Percentiles rank a stretch among this genome's conserved stretches.
These are phyloP conservation scores for Xanthia togata DNA, from an alignment of 2,888 invertebrate genomes.

Conservation along the genomic window DNA sequence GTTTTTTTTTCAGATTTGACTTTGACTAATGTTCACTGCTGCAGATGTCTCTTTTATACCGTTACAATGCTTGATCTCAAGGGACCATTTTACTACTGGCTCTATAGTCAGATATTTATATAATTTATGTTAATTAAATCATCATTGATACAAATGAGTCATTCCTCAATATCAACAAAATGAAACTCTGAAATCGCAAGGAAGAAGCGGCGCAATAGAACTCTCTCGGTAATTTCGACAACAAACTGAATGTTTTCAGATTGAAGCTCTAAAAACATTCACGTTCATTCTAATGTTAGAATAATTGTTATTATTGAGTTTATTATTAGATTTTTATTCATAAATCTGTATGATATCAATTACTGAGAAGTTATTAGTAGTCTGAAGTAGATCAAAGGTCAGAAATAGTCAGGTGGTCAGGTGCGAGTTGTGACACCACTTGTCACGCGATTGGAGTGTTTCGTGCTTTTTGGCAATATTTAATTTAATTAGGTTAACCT, in stretches of 20 bases:
- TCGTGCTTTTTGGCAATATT: constrained; percentile 18
- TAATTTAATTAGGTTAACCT: constrained; percentile 8
- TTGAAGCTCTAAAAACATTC: constrained; percentile 3
- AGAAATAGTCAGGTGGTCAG: not conserved
- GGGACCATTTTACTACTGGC: too few species aligned
- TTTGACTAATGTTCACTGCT: too few species aligned
- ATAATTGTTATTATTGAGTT: constrained; percentile 8
- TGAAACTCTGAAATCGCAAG: not conserved
- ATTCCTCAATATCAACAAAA: too few species aligned
- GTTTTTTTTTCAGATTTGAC: too few species aligned
- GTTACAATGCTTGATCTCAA: too few species aligned
- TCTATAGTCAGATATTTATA: too few species aligned
- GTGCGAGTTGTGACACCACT: not conserved
- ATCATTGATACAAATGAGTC: too few species aligned
- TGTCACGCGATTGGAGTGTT: constrained; percentile 1
- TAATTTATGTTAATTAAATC: too few species aligned
- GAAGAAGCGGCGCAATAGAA: not conserved
- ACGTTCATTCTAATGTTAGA: constrained; percentile 21
- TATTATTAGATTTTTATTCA: constrained; percentile 15
- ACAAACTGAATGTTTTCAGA: constrained; percentile 36
- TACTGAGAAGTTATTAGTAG: constrained; percentile 1
- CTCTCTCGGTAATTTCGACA: not conserved
- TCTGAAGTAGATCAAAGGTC: not conserved
- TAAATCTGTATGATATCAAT: constrained; percentile 17
- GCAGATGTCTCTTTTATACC: too few species aligned